These are phyloP conservation scores for Nysson spinosus DNA, from an alignment of 2,888 invertebrate genomes.

Conservation along the genomic window DNA sequence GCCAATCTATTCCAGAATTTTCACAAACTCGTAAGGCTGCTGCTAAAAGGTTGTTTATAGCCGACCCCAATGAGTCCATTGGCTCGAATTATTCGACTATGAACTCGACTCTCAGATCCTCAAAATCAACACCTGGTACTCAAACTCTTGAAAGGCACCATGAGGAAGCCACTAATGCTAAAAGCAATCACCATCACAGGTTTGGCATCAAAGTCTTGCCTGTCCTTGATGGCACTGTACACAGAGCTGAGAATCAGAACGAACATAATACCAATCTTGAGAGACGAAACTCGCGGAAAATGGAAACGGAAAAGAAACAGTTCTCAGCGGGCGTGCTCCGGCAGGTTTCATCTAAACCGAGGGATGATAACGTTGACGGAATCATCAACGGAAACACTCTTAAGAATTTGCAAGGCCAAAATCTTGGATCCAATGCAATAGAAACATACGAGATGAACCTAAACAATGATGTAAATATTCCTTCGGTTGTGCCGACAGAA, in stretches of 20 bases:
- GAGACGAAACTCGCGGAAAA: slow-evolving; percentile 70
- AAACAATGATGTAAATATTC: slow-evolving; percentile 80
- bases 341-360: background rate
- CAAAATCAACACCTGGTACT: slow-evolving; percentile 67
- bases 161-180: slow-evolving; percentile 79
- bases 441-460: slow-evolving; percentile 71
- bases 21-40: slow-evolving; percentile 79
- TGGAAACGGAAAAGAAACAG: slow-evolving; percentile 57
- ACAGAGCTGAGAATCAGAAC: slow-evolving; percentile 74
- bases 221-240: slow-evolving; percentile 72
- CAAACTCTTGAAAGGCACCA: slow-evolving; percentile 71
- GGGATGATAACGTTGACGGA: slow-evolving; percentile 36
- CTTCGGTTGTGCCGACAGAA: slow-evolving; percentile 85
- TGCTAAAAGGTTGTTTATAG: slow-evolving; percentile 75
- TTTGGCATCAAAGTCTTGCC: slow-evolving; percentile 84
- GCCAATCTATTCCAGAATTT: slow-evolving; percentile 89
- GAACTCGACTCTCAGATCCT: slow-evolving; percentile 71
- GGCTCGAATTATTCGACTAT: slow-evolving; percentile 77
- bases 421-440: too few species aligned
- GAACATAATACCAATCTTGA: slow-evolving; percentile 76
- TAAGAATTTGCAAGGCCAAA: too few species aligned
- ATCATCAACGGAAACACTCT: slow-evolving; percentile 38
- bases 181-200: slow-evolving; percentile 79
- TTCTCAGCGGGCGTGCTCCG: too few species aligned
- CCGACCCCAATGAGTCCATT: slow-evolving; percentile 75